Conservation (phyloP, 2,888 invertebrate species). For the Agonopterix alstromeriana region DNA sequence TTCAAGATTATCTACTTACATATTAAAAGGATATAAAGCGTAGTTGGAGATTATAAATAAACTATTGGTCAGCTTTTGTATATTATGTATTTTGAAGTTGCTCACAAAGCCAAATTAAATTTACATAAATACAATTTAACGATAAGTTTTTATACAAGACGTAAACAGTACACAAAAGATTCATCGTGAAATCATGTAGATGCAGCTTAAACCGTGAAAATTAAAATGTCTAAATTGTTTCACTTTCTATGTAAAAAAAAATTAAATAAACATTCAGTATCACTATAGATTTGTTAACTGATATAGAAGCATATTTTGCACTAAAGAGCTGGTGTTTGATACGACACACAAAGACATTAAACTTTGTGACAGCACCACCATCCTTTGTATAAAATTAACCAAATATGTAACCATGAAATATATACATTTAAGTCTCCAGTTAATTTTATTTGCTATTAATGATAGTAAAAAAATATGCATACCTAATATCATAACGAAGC, state of each 20-base stretch:
- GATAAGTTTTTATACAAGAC: constrained; percentile 72
- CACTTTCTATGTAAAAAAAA: constrained; percentile 45
- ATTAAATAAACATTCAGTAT: constrained; percentile 49
- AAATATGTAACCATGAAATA: constrained; percentile 70
- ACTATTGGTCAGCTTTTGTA: constrained; percentile 70
- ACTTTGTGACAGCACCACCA: constrained; percentile 64
- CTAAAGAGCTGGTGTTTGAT: constrained; percentile 35
- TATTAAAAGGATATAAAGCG: neutral
- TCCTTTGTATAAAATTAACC: constrained; percentile 72
- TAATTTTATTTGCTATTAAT: constrained; percentile 62
- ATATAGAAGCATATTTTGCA: constrained; percentile 37
- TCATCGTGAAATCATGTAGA: constrained; percentile 54
- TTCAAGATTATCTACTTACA: too few relatives aligned
- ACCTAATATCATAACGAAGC: constrained; percentile 75
- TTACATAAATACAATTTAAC: constrained; percentile 75
- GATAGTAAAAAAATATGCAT: constrained; percentile 76
- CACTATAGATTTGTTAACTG: constrained; percentile 61
- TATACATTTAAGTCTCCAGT: constrained; percentile 69
- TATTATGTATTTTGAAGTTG: constrained; percentile 75
- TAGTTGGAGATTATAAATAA: constrained; percentile 47
- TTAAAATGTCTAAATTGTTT: constrained; percentile 45
- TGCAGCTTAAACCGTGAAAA: constrained; percentile 43
- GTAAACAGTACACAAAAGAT: constrained; percentile 68
- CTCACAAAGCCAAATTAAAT: constrained; percentile 76
- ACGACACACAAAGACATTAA: constrained; percentile 51